Conservation (phyloP, 1,140 invertebrate species). For the Drosophila obscura region DNA sequence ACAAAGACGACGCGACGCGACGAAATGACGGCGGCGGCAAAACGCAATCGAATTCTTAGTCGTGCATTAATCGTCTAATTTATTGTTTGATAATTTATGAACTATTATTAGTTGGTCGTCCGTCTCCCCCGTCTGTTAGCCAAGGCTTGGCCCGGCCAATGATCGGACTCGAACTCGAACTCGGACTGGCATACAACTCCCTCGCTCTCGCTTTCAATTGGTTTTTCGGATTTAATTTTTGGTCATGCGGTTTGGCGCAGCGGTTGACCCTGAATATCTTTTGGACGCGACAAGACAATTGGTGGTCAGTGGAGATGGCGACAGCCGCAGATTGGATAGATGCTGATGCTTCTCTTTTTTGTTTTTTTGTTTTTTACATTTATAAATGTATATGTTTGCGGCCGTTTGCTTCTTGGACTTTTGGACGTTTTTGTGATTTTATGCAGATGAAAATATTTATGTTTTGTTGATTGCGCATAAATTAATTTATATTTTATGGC, state of each 20-base stretch:
- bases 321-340: conserved; percentile 7
- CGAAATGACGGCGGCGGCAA: conserved; percentile 48
- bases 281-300: conserved; percentile 62
- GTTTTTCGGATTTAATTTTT: conserved; percentile 22
- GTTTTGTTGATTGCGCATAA: conserved; percentile 83
- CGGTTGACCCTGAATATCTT: conserved; percentile 66
- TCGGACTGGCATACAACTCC: conserved; percentile 36
- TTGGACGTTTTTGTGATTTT: conserved; percentile 76
- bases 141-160: too few species aligned
- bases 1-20: conserved; percentile 23
- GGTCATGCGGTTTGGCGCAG: conserved; percentile 26
- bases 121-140: conserved; percentile 1
- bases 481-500: conserved; percentile 83
- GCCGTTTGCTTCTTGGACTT: conserved; percentile 68
- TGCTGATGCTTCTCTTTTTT: conserved; percentile 26
- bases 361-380: conserved; percentile 64
- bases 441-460: conserved; percentile 83
- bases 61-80: conserved; percentile 82
- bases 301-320: conserved; percentile 50
- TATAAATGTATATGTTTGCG: conserved; percentile 63
- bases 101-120: conserved; percentile 71
- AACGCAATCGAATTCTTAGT: conserved; percentile 79
- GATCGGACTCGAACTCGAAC: too few species aligned
- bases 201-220: conserved; percentile 78
- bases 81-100: conserved; percentile 81